Conservation (phyloP, 2,888 invertebrate species). For the Pardosa pseudoannulata region DNA sequence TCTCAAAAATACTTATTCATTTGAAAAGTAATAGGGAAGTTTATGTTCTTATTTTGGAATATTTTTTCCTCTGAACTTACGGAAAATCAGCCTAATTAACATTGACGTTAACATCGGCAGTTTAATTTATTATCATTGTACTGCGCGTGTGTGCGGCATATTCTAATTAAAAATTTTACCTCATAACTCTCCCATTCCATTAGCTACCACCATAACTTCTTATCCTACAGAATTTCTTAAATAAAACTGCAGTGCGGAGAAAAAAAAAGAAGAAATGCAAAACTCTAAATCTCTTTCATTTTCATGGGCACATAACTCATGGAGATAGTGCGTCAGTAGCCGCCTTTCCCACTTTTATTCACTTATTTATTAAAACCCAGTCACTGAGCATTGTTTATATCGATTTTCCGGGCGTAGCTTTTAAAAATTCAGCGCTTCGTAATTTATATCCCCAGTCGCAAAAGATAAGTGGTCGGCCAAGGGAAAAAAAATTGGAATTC, state of each 20-base stretch:
- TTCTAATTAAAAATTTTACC: neutral
- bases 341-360: slow-evolving; percentile 25
- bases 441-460: slow-evolving; percentile 43
- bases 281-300: slow-evolving; percentile 43
- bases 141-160: neutral
- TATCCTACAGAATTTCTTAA: neutral
- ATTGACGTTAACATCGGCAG: too few relatives aligned
- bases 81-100: too few relatives aligned
- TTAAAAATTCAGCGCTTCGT: slow-evolving; percentile 59
- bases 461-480: slow-evolving; percentile 42
- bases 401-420: slow-evolving; percentile 46
- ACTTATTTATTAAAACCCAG: slow-evolving; percentile 51
- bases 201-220: neutral
- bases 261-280: neutral
- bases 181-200: neutral
- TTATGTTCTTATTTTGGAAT: too few relatives aligned
- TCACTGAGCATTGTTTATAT: slow-evolving; percentile 33
- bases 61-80: too few relatives aligned
- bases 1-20: too few relatives aligned
- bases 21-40: too few relatives aligned
- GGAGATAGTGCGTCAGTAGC: slow-evolving; percentile 22
- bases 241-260: neutral
- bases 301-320: slow-evolving; percentile 45
- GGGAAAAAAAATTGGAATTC: slow-evolving; percentile 31
- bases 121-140: neutral